A percentile compares a stretch with the other conserved stretches of the same genome.
Conservation (phyloP, 2,888 invertebrate species). For the Labia minor region DNA sequence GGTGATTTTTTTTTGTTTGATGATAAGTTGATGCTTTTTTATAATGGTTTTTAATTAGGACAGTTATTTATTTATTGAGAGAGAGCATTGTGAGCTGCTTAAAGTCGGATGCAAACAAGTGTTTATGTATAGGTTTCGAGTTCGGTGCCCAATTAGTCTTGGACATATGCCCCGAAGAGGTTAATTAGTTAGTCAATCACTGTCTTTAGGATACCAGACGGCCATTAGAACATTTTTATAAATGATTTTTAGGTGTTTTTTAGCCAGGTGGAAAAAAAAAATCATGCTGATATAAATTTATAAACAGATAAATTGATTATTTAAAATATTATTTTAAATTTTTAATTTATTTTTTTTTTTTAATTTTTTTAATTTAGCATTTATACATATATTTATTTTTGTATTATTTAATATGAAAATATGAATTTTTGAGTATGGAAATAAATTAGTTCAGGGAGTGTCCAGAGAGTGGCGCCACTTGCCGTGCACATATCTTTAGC, state of each 20-base stretch:
- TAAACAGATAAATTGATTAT: no score
- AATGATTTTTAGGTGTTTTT: background rate
- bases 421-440: no score
- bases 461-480: background rate
- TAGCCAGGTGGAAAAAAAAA: background rate
- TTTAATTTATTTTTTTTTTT: no score
- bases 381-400: no score
- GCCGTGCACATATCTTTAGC: background rate
- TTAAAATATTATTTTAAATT: no score
- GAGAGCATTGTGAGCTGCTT: background rate
- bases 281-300: no score
- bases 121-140: background rate
- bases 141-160: background rate
- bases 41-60: background rate
- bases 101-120: constrained; percentile 4
- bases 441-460: background rate
- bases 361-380: no score
- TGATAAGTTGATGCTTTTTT: background rate
- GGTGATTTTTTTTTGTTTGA: no score
- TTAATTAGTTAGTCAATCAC: constrained; percentile 13
- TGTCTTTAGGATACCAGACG: background rate
- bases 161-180: background rate
- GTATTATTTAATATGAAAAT: no score
- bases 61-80: background rate
- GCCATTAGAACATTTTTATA: background rate